A percentile compares a stretch with the other conserved stretches of the same genome.
Evolutionary conservation across 2,113 vertebrate genomes (phyloP).

Genomic region (Syngnathus typhle): DNA sequence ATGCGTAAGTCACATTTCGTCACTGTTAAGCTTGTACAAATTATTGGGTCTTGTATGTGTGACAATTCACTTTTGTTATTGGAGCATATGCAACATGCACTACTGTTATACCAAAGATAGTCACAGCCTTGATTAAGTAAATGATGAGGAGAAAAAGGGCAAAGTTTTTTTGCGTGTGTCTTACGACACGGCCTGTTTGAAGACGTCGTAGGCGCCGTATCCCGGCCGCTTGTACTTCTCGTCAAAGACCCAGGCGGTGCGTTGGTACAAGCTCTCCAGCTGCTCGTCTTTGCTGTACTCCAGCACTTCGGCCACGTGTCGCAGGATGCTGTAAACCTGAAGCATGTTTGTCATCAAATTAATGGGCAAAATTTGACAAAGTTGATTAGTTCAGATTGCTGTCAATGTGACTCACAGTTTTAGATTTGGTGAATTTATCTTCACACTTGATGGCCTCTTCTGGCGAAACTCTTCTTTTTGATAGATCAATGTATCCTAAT

Average conservation of each 20-base stretch:
- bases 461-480: slow-evolving; percentile 98
- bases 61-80: too few species aligned
- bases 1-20: background rate
- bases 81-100: too few species aligned
- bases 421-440: slow-evolving; percentile 98
- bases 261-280: slow-evolving; percentile 92
- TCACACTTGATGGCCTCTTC: slow-evolving; percentile 98
- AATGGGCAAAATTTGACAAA: too few species aligned
- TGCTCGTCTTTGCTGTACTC: slow-evolving; percentile 97
- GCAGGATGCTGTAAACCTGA: slow-evolving; percentile 96
- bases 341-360: background rate
- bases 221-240: slow-evolving; percentile 95
- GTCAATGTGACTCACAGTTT: slow-evolving; percentile 81
- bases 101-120: too few species aligned
- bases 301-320: slow-evolving; percentile 93
- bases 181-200: slow-evolving; percentile 98
- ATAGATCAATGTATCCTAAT: slow-evolving; percentile 94
- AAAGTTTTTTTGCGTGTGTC: slow-evolving; percentile 23
- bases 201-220: slow-evolving; percentile 95
- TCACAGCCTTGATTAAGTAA: too few species aligned
- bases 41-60: too few species aligned
- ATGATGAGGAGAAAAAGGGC: too few species aligned
- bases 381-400: too few species aligned
- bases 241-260: slow-evolving; percentile 97
- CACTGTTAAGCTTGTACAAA: background rate